Conservation (phyloP, 2,113 vertebrate species). For the Hemicordylus capensis region DNA sequence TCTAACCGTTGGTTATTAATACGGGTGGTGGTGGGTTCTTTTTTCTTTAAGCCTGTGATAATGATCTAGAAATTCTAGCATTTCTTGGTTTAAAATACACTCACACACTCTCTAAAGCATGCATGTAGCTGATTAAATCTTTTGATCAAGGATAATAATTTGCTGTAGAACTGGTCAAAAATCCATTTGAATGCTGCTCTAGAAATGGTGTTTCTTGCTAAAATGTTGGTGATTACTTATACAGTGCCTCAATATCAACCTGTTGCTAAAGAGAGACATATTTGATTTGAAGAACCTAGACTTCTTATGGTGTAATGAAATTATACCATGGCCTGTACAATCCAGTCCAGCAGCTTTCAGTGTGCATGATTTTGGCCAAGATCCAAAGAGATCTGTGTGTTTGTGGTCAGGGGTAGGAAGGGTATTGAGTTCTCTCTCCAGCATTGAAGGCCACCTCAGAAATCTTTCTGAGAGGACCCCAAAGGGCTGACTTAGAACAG, state of each 20-base stretch:
- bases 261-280: background rate
- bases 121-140: background rate
- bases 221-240: background rate
- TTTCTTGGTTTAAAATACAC: background rate
- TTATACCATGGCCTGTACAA: background rate
- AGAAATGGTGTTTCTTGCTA: background rate
- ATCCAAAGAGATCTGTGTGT: background rate
- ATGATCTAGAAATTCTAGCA: background rate
- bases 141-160: no score
- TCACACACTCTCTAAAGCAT: background rate
- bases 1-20: fast-evolving
- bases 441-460: background rate
- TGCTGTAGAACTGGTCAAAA: background rate
- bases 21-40: background rate
- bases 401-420: background rate
- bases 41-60: background rate
- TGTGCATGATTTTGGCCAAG: background rate
- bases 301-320: background rate
- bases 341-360: background rate
- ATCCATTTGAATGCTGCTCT: background rate
- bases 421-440: background rate
- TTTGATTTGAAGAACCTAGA: no score
- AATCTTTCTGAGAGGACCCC: background rate
- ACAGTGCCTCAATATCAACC: background rate
- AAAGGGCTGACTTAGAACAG: background rate